A percentile compares a stretch with the other conserved stretches of the same genome.
Conservation (phyloP, 2,113 vertebrate species). For the Illadopsis cleaveri region DNA sequence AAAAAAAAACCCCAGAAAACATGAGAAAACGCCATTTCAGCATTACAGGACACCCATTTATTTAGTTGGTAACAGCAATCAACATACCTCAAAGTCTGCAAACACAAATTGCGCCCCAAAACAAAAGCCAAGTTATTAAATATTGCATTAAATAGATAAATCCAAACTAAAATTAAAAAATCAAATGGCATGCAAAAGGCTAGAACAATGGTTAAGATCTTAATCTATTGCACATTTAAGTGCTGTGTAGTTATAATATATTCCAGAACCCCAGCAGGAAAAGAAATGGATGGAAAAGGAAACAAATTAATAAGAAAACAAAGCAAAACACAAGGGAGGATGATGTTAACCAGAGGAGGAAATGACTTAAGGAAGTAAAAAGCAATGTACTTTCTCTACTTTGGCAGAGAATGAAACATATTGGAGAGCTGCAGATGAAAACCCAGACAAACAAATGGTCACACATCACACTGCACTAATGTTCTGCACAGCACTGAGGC, state of each 20-base stretch:
- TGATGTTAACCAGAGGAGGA: not conserved
- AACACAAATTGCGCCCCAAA: not conserved
- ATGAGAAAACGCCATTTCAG: not conserved
- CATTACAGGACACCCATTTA: not conserved
- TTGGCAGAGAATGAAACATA: not conserved
- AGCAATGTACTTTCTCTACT: not conserved
- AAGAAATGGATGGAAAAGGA: not conserved
- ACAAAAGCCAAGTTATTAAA: not conserved
- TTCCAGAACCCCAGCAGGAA: not conserved
- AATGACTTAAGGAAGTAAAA: not conserved
- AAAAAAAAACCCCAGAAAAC: not conserved
- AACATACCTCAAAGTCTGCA: not conserved
- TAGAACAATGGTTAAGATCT: not conserved
- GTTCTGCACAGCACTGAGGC: not conserved
- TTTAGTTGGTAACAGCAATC: not conserved
- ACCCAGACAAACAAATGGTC: not conserved
- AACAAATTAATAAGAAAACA: not conserved
- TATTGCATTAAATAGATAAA: not conserved
- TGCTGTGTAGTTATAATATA: not conserved
- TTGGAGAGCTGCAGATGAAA: not conserved
- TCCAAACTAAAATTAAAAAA: not conserved
- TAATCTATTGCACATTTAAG: not conserved
- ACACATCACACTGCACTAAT: rapidly evolving
- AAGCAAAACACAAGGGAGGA: not conserved
- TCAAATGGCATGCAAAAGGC: not conserved